Conservation (phyloP, 2,888 invertebrate genomes). For the Hypomecis punctinalis region DNA sequence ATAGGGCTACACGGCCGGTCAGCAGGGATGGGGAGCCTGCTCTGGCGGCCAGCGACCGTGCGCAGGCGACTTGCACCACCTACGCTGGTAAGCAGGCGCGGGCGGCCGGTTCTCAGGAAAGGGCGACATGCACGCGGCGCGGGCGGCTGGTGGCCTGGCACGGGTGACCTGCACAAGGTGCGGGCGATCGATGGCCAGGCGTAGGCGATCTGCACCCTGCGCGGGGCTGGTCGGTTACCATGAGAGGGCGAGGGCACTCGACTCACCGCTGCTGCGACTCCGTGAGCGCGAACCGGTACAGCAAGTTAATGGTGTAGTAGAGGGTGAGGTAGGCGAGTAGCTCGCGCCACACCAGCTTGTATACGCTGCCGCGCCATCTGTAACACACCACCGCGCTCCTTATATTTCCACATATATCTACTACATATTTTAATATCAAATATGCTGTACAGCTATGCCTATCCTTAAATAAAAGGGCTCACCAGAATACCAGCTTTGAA, state of each 20-base stretch:
- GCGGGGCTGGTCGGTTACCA: not conserved
- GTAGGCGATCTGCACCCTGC: not conserved
- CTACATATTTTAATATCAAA: too few relatives aligned
- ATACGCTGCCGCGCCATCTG: slow-evolving; percentile 98
- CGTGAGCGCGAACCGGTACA: slow-evolving; percentile 93
- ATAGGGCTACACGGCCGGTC: too few relatives aligned
- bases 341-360: slow-evolving; percentile 98
- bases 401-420: too few relatives aligned
- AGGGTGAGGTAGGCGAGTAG: slow-evolving; percentile 93
- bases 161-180: too few relatives aligned
- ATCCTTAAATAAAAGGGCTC: too few relatives aligned
- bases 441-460: too few relatives aligned
- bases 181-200: not conserved
- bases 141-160: not conserved
- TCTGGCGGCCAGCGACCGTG: too few relatives aligned
- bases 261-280: slow-evolving; percentile 92
- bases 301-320: slow-evolving; percentile 94
- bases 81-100: too few relatives aligned
- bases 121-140: not conserved
- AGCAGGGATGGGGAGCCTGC: too few relatives aligned
- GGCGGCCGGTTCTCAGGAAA: not conserved
- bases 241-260: not conserved
- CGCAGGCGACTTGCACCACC: too few relatives aligned
- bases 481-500: too few relatives aligned
- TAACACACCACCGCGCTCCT: slow-evolving; percentile 29